Percentiles rank a stretch among this genome's conserved stretches.
These are phyloP conservation scores for Brachypodius melanocephalos DNA, from an alignment of 2,113 vertebrate species.

Conservation along the genomic window DNA sequence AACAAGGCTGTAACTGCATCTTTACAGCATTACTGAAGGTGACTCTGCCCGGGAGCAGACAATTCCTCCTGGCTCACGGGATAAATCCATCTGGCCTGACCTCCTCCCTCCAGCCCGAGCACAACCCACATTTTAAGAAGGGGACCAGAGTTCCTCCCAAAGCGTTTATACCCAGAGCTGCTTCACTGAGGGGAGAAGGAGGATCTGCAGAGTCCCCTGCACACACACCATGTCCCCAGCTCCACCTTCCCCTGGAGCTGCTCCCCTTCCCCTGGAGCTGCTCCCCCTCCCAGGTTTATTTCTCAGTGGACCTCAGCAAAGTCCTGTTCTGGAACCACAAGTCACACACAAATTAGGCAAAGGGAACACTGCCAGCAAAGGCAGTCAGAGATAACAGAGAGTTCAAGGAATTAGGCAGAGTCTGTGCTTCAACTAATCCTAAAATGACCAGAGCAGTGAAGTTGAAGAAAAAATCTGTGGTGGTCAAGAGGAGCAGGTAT, in stretches of 20 bases:
- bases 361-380: background rate
- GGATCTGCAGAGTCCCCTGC: background rate
- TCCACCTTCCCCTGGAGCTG: background rate
- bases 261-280: background rate
- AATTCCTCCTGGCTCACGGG: background rate
- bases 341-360: background rate
- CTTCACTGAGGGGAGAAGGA: too few relatives aligned
- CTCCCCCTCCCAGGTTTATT: background rate
- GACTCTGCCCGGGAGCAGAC: background rate
- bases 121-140: rapidly evolving
- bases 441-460: background rate
- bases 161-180: rapidly evolving
- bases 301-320: background rate
- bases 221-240: rapidly evolving
- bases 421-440: background rate
- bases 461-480: background rate
- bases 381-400: background rate
- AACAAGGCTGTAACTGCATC: background rate
- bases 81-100: background rate
- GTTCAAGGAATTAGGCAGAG: background rate
- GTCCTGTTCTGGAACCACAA: background rate
- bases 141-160: background rate
- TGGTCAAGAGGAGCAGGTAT: background rate
- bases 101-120: background rate
- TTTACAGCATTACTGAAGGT: background rate